Percentiles rank a stretch among this genome's conserved stretches.
phyloP scores from a whole-genome alignment of 2,888 invertebrate genomes.

The Dasypogon diadema region DNA sequence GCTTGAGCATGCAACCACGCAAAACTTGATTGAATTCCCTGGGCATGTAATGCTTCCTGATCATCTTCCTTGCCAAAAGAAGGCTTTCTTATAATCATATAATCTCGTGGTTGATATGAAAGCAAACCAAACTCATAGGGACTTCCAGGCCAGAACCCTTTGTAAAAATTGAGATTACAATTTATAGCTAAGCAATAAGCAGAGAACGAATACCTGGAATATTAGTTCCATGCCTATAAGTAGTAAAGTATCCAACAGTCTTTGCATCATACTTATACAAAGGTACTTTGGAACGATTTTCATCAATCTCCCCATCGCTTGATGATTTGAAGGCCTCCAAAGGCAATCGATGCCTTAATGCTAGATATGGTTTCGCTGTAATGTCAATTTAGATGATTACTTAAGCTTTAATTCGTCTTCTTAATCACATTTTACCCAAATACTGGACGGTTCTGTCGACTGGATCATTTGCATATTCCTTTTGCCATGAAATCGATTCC shows the following conservation, averaged over 20 bases:
- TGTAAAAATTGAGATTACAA: constrained; percentile 55
- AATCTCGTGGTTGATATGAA: constrained; percentile 78
- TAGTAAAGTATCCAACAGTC: constrained; percentile 72
- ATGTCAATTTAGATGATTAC: neutral
- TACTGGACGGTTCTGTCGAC: constrained; percentile 79
- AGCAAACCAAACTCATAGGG: constrained; percentile 81
- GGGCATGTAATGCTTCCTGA: constrained; percentile 76
- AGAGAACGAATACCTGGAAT: constrained; percentile 75
- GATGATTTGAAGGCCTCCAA: constrained; percentile 74
- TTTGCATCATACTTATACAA: constrained; percentile 74
- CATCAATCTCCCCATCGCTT: constrained; percentile 71
- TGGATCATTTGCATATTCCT: constrained; percentile 70
- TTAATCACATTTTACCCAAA: constrained; percentile 68
- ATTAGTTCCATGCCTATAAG: constrained; percentile 76
- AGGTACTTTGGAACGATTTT: constrained; percentile 68
- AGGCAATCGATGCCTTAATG: constrained; percentile 78
- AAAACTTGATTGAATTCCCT: constrained; percentile 84
- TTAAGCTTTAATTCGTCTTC: neutral
- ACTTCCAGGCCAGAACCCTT: constrained; percentile 89
- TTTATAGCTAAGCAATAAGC: neutral
- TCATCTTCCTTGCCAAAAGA: constrained; percentile 72
- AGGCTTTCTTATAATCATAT: constrained; percentile 70
- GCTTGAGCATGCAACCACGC: constrained; percentile 85
- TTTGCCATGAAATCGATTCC: constrained; percentile 66
- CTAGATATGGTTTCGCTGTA: constrained; percentile 73